Evolutionary conservation across 2,113 vertebrate genomes (phyloP).

Genomic region (Archocentrus centrarchus): DNA sequence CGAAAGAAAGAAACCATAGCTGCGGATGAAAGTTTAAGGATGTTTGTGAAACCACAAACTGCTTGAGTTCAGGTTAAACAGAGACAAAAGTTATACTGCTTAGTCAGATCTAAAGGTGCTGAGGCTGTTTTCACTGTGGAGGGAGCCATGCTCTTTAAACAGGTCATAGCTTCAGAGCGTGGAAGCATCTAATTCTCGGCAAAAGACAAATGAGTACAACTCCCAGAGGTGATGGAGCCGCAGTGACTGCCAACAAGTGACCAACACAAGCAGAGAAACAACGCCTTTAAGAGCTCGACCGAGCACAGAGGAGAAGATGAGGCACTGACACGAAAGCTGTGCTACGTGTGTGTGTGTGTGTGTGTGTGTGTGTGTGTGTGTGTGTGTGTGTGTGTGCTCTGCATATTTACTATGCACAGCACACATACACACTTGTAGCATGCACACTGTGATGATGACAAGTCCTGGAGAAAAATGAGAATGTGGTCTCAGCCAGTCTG

Average conservation of each 20-base stretch:
- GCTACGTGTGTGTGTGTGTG: no score
- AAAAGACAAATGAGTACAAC: background rate
- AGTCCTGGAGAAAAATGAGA: conserved; percentile 28
- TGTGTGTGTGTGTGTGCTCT: no score
- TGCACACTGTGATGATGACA: conserved; percentile 27
- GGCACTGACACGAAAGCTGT: background rate
- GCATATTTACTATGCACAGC: background rate
- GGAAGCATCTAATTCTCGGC: background rate
- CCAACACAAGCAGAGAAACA: background rate
- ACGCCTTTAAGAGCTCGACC: background rate
- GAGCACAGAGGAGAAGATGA: background rate
- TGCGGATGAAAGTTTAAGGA: background rate
- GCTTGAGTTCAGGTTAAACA: background rate
- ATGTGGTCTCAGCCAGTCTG: conserved; percentile 40
- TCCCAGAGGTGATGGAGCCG: background rate
- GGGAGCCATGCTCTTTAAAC: background rate
- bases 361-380: no score
- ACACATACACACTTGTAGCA: background rate
- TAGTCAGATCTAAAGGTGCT: background rate
- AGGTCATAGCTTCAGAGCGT: background rate
- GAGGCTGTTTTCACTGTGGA: background rate
- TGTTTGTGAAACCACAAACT: background rate
- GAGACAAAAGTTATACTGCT: background rate
- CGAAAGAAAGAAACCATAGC: background rate
- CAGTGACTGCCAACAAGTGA: background rate